Evolutionary conservation across 2,888 invertebrate species (phyloP).

Genomic region (Quadriops clusia): DNA sequence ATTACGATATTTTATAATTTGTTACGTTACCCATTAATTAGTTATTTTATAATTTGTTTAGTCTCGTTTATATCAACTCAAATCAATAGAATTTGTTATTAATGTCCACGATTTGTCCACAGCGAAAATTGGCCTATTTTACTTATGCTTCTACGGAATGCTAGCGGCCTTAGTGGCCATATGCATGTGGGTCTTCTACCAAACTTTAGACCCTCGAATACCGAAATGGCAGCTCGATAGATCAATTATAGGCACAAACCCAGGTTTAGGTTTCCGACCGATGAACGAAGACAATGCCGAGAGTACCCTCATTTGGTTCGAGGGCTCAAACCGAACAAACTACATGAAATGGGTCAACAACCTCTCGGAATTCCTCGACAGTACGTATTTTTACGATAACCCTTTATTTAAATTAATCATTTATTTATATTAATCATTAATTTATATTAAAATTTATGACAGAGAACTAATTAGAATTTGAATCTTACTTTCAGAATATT

Average conservation of each 20-base stretch:
- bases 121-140: conserved; percentile 94
- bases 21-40: too few relatives aligned
- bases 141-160: conserved; percentile 84
- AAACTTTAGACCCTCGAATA: conserved; percentile 76
- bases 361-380: conserved; percentile 61
- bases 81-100: too few relatives aligned
- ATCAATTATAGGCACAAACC: conserved; percentile 89
- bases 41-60: too few relatives aligned
- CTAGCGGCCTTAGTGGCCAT: conserved; percentile 87
- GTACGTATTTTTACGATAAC: conserved; percentile 40
- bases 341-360: conserved; percentile 70
- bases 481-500: conserved; percentile 30
- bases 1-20: too few relatives aligned
- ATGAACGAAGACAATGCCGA: conserved; percentile 78
- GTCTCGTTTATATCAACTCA: too few relatives aligned
- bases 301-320: conserved; percentile 93
- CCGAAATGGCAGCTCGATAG: conserved; percentile 80
- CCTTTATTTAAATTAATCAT: background rate
- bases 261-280: conserved; percentile 92
- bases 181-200: conserved; percentile 89
- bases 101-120: too few relatives aligned
- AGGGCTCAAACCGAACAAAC: conserved; percentile 64
- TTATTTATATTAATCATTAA: background rate
- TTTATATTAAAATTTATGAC: conserved; percentile 1
- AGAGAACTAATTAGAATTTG: too few relatives aligned